A percentile compares a stretch with the other conserved stretches of the same genome.
Conservation (phyloP, 2,797 vertebrate species). For the Gastrophryne carolinensis region DNA sequence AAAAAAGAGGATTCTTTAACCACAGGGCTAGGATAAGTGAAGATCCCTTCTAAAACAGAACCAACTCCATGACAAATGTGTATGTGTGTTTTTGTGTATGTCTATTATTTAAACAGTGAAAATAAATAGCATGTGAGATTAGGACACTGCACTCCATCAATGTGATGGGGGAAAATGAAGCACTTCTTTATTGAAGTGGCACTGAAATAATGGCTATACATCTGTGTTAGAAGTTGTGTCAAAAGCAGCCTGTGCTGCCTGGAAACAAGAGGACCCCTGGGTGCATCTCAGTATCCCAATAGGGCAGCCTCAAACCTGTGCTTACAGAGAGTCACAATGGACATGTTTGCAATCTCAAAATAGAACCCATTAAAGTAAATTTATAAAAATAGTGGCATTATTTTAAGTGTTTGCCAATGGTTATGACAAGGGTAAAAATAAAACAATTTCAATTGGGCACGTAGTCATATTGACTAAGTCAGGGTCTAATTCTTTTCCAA, state of each 20-base stretch:
- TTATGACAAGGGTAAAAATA: neutral
- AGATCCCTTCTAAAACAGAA: neutral
- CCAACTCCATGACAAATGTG: constrained; percentile 34
- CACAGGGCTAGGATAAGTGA: too few species aligned
- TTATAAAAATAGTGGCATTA: too few species aligned
- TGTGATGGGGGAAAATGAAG: constrained; percentile 44
- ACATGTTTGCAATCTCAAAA: too few species aligned
- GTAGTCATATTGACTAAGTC: too few species aligned
- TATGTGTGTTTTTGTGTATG: constrained; percentile 44
- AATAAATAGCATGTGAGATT: constrained; percentile 47
- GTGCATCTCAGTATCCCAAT: neutral
- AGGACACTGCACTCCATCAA: constrained; percentile 44
- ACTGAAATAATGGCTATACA: constrained; percentile 50
- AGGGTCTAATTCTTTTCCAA: too few species aligned
- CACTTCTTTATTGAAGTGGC: constrained; percentile 50
- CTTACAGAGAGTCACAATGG: neutral
- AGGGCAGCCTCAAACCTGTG: neutral
- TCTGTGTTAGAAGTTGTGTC: constrained; percentile 50
- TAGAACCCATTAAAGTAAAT: too few species aligned
- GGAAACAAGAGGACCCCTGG: constrained; percentile 11
- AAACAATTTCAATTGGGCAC: neutral
- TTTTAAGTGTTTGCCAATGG: too few species aligned
- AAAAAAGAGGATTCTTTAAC: too few species aligned
- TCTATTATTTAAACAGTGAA: constrained; percentile 31
- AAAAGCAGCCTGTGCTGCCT: constrained; percentile 37